phyloP scores from a whole-genome alignment of 1,140 invertebrate genomes.

The Hesperophylax magnus region DNA sequence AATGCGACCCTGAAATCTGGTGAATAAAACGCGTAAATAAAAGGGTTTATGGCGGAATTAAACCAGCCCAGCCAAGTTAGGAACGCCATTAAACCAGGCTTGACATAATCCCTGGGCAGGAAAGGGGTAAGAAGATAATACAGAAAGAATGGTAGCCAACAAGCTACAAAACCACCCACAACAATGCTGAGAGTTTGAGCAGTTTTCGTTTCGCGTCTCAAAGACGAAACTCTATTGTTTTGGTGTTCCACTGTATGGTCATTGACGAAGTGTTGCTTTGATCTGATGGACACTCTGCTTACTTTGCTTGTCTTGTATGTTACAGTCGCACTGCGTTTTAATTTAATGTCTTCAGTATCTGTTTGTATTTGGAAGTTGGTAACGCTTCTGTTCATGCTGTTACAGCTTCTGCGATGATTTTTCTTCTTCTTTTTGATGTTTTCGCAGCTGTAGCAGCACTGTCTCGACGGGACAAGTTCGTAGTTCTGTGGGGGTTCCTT shows the following conservation, averaged over 20 bases:
- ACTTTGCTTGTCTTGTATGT: conserved; percentile 53
- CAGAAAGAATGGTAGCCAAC: conserved; percentile 92
- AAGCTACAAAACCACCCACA: conserved; percentile 92
- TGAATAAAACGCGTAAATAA: conserved; percentile 91
- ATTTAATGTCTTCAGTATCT: conserved; percentile 31
- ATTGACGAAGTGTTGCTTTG: conserved; percentile 47
- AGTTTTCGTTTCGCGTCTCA: conserved; percentile 85
- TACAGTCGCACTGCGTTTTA: conserved; percentile 52
- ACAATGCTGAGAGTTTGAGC: conserved; percentile 93
- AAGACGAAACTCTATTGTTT: conserved; percentile 74
- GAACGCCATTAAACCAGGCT: conserved; percentile 80
- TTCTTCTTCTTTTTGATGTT: conserved; percentile 53
- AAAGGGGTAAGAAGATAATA: conserved; percentile 88
- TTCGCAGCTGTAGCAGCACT: conserved; percentile 51
- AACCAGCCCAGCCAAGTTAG: conserved; percentile 95
- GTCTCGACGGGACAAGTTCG: conserved; percentile 44
- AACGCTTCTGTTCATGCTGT: conserved; percentile 38
- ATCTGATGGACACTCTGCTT: conserved; percentile 51
- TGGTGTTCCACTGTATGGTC: conserved; percentile 66
- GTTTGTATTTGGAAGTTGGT: conserved; percentile 53
- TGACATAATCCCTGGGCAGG: conserved; percentile 70
- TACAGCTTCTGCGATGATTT: conserved; percentile 17
- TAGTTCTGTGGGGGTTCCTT: conserved; percentile 44
- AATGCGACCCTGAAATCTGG: conserved; percentile 88
- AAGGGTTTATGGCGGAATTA: conserved; percentile 91